Conservation (phyloP, 2,113 vertebrate species). For the Archilochus colubris region DNA sequence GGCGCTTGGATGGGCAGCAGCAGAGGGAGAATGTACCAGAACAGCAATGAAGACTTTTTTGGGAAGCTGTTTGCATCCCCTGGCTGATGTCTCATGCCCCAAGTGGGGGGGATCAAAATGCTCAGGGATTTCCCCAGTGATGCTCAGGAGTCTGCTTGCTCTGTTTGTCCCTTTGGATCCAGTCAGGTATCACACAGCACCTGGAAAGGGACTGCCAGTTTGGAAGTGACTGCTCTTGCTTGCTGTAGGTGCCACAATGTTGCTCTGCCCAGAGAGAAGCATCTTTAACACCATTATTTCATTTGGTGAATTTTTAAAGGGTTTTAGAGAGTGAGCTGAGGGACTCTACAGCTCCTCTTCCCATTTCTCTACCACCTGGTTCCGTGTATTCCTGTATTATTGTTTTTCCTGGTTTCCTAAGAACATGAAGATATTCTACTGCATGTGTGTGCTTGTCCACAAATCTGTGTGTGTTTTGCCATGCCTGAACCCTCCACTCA, state of each 20-base stretch:
- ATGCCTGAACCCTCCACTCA: background rate
- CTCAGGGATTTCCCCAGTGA: background rate
- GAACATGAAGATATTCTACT: background rate
- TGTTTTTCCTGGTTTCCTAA: background rate
- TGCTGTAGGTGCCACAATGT: background rate
- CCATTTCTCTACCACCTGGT: background rate
- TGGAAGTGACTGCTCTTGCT: background rate
- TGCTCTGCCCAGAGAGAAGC: background rate
- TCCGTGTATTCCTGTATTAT: background rate
- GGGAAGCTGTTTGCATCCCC: background rate
- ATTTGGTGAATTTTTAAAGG: conserved; percentile 33
- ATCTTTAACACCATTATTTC: background rate
- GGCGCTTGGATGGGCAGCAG: background rate
- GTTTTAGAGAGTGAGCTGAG: background rate
- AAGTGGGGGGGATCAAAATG: background rate
- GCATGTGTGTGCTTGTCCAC: background rate
- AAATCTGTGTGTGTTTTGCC: background rate
- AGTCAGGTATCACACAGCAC: background rate
- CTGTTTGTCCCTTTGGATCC: background rate
- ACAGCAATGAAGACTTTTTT: fast-evolving
- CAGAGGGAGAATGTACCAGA: background rate
- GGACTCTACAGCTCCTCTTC: background rate
- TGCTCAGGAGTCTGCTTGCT: background rate
- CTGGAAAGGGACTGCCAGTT: background rate
- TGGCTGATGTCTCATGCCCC: background rate